Conservation (phyloP, 2,797 vertebrate species). For the Denticeps clupeoides region DNA sequence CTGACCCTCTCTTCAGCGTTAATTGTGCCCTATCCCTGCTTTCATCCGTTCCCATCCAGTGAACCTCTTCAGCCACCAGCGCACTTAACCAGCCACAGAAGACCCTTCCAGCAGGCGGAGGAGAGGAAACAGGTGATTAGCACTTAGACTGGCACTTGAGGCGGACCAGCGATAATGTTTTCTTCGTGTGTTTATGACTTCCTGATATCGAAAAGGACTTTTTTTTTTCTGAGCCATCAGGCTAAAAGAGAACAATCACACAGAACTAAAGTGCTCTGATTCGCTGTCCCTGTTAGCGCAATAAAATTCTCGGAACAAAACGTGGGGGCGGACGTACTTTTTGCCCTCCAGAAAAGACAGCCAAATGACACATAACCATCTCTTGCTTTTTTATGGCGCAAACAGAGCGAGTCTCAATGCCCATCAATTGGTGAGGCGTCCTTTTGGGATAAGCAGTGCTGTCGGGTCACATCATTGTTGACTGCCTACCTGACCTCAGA, state of each 20-base stretch:
- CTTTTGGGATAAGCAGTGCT: not conserved
- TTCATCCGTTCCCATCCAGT: not conserved
- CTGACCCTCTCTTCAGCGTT: not conserved
- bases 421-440: conserved; percentile 3
- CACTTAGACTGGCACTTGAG: conserved; percentile 4
- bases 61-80: not conserved
- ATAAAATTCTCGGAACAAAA: conserved; percentile 1
- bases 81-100: not conserved
- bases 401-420: not conserved
- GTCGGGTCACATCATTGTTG: not conserved
- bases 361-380: not conserved
- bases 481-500: not conserved
- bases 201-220: conserved; percentile 1
- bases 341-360: not conserved
- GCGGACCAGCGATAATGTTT: conserved; percentile 3
- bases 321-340: not conserved
- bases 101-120: not conserved
- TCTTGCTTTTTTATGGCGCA: not conserved
- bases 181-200: not conserved
- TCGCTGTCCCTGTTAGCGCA: not conserved
- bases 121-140: conserved; percentile 2
- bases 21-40: not conserved
- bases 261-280: not conserved
- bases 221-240: conserved; percentile 3
- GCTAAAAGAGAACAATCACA: conserved; percentile 1